A percentile compares a stretch with the other conserved stretches of the same genome.
Evolutionary conservation across 2,888 invertebrate species (phyloP).

Genomic region (Tipula confusa): DNA sequence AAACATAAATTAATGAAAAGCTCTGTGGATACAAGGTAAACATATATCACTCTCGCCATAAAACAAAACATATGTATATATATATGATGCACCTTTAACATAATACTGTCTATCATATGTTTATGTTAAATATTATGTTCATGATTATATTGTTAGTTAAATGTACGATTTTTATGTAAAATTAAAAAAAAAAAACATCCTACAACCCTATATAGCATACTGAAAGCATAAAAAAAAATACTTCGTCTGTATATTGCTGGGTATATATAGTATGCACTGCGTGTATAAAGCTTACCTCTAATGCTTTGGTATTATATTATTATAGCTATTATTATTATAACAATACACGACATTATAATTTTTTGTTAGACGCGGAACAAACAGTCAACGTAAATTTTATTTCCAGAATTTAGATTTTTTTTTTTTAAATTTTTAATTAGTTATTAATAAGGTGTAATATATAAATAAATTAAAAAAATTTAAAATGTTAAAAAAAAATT

Average conservation of each 20-base stretch:
- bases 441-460: not conserved
- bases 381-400: not conserved
- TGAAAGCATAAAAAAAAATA: not conserved
- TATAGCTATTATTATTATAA: not conserved
- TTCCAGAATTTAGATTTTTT: not conserved
- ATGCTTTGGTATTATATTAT: not conserved
- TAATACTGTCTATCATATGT: slow-evolving; percentile 1
- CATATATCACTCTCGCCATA: not conserved
- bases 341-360: not conserved
- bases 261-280: not conserved
- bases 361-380: not conserved
- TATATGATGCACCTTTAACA: slow-evolving; percentile 7
- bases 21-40: not conserved
- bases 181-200: not conserved
- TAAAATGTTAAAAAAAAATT: no score
- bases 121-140: slow-evolving; percentile 1
- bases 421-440: not conserved
- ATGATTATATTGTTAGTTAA: not conserved
- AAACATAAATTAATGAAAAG: not conserved
- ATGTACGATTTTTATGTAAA: not conserved
- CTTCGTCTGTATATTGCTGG: no score
- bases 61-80: not conserved
- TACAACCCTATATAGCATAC: not conserved
- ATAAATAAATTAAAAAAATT: not conserved
- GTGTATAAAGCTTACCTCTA: not conserved